A percentile compares a stretch with the other conserved stretches of the same genome.
phyloP scores from a whole-genome alignment of 2,797 vertebrate species.

The Todus mexicanus region DNA sequence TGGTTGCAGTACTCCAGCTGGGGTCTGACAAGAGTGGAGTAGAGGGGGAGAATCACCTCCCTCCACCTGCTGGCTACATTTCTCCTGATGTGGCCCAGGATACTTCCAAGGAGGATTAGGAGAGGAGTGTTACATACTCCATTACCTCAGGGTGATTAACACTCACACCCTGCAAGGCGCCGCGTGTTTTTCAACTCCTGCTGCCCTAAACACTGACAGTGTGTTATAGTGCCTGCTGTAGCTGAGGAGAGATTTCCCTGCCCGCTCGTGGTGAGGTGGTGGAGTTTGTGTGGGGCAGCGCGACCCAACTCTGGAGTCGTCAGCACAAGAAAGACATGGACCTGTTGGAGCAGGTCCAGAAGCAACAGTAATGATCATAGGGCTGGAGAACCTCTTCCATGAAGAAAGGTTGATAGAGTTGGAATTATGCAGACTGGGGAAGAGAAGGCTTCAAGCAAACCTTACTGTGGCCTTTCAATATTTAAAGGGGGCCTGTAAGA shows the following conservation, averaged over 20 bases:
- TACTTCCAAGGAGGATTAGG: neutral
- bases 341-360: neutral
- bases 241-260: neutral
- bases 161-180: neutral
- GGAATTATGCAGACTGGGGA: neutral
- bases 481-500: neutral
- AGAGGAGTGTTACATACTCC: neutral
- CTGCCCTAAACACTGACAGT: accelerated
- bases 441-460: neutral
- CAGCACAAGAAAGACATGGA: neutral
- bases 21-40: no score
- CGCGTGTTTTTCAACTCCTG: neutral
- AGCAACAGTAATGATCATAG: neutral
- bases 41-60: no score
- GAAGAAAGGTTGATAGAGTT: neutral
- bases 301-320: neutral
- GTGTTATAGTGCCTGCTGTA: accelerated
- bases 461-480: neutral
- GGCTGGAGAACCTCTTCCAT: neutral
- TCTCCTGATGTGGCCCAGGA: no score
- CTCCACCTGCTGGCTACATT: no score
- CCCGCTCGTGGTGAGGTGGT: accelerated
- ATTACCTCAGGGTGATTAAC: neutral
- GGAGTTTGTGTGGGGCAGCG: neutral
- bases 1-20: no score